Conservation (phyloP, 2,888 invertebrate species). For the Vanessa cardui region DNA sequence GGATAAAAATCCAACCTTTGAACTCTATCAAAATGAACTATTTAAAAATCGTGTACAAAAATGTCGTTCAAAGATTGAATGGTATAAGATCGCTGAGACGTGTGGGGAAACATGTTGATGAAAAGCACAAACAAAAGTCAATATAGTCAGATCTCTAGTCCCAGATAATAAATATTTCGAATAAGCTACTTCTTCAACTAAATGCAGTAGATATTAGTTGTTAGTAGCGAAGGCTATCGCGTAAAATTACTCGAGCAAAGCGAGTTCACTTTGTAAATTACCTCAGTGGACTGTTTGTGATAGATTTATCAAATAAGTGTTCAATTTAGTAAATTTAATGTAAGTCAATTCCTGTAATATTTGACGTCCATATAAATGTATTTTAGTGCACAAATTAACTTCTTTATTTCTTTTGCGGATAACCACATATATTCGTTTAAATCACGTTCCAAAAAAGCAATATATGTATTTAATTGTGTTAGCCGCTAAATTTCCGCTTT, state of each 20-base stretch:
- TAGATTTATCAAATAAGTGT: conserved; percentile 82
- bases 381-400: conserved; percentile 41
- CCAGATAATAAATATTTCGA: conserved; percentile 67
- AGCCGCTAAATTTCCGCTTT: conserved; percentile 33
- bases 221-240: conserved; percentile 45
- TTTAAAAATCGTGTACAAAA: conserved; percentile 4
- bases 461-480: neutral
- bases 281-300: conserved; percentile 81
- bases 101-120: conserved; percentile 30
- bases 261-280: conserved; percentile 72
- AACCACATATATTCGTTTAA: neutral
- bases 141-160: conserved; percentile 80
- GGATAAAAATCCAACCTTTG: neutral
- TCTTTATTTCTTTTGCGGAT: conserved; percentile 28
- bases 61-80: neutral
- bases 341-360: conserved; percentile 76
- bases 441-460: too few species aligned
- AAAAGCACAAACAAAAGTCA: conserved; percentile 60
- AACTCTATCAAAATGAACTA: neutral
- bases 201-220: conserved; percentile 54
- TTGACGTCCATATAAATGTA: conserved; percentile 66
- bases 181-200: conserved; percentile 58
- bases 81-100: neutral
- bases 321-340: conserved; percentile 72
- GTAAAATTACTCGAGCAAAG: conserved; percentile 54